phyloP scores from a whole-genome alignment of 2,797 vertebrate species.

The Spinus pinus region DNA sequence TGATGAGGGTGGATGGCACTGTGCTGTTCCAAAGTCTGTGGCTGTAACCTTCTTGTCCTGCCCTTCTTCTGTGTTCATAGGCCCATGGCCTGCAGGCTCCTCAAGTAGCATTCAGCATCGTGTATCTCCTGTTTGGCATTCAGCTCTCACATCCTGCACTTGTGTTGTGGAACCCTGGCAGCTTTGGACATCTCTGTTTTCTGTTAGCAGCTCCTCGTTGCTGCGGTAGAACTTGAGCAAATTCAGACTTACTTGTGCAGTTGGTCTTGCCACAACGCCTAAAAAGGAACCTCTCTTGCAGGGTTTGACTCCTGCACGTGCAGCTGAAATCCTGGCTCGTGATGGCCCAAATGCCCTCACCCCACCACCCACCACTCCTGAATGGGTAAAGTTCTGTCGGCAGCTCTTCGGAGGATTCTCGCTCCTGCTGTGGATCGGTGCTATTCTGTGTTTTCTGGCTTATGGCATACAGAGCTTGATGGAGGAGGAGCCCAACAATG shows the following conservation, averaged over 20 bases:
- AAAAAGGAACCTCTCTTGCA: constrained; percentile 40
- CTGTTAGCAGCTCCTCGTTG: not conserved
- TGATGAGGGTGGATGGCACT: not conserved
- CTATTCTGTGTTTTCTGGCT: constrained; percentile 91
- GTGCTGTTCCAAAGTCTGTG: not conserved
- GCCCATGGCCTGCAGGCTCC: not conserved
- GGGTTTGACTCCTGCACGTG: constrained; percentile 85
- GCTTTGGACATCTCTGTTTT: not conserved
- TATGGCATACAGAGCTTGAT: constrained; percentile 84
- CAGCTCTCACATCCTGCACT: not conserved
- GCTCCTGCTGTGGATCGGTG: constrained; percentile 94
- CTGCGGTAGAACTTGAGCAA: not conserved
- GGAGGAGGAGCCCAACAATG: constrained; percentile 84
- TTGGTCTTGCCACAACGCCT: not conserved
- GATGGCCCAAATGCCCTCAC: constrained; percentile 94
- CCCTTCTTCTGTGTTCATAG: not conserved
- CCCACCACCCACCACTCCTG: constrained; percentile 93
- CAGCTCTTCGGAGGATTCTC: constrained; percentile 97
- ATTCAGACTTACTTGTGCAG: not conserved
- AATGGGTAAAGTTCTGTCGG: constrained; percentile 96
- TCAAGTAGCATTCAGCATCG: not conserved
- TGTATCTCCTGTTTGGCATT: not conserved
- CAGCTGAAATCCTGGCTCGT: constrained; percentile 88
- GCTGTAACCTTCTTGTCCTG: not conserved
- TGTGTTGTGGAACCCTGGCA: not conserved